Base-by-base conservation (phyloP, 1,140 invertebrate species). In the Tetramorium parvispinum region DNA sequence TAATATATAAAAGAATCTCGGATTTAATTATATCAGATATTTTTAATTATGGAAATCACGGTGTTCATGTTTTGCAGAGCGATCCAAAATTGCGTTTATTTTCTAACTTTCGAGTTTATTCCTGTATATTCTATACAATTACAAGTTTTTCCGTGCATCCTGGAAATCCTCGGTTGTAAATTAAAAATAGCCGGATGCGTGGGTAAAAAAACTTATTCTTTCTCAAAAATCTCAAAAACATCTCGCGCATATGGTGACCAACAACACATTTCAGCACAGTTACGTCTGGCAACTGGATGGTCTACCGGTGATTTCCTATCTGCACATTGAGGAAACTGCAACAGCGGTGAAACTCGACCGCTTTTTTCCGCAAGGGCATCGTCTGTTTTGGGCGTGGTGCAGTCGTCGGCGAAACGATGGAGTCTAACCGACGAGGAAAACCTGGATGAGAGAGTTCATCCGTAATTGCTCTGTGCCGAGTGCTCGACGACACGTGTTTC, bases 391-490 rank as follows among this genome's bases (percentile, higher is more conserved):
- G 43, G 55, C 51, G 66, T 61, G 55, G n/a, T n/a, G 40, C 37
- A 4, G 8, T 83, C 24, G 68, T 82, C 79, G 13, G 18, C 32
- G 40, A 75, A 83, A 83, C 53, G n/a, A 73, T 13, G 24, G 11
- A 24, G n/a, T 24, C 13, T 37, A n/a, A 68, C 24, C 10, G 27
- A 18, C 24, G 6, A 11, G 40, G n/a, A 83, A 75, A 83, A 73
- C 1, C 21, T 21, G 37, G n/a, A 55, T 43, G 37, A 51, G n/a
- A 73, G 40, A 82, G 24, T 21, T n/a, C 18, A 21, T 7, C 4
- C 68, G 40, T 83, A 83, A 83, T 83, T 83, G 53, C 27, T 53
- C 57, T 75, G 27, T 49, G 79, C 37, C 66, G 78, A 82, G 10
- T 27, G 65, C 24, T 73, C 27, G 16, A 18, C 53, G 68, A 75